Base-by-base conservation (phyloP, 2,888 invertebrate genomes). In the Caenorhabditis imperialis region DNA sequence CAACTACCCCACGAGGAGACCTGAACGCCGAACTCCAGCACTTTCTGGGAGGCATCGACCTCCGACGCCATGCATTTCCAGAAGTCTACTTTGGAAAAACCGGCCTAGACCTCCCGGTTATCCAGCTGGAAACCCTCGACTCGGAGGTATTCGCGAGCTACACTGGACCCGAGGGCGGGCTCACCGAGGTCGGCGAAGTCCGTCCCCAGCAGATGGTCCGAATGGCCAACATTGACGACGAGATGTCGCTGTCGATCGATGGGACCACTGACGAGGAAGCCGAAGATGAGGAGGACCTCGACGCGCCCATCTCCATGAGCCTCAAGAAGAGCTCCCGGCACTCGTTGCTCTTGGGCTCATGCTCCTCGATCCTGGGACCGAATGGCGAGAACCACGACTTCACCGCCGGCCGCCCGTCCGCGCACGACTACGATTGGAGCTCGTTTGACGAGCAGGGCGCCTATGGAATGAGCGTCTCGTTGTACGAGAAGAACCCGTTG, bases 401-500 rank as follows among this genome's bases (percentile, higher is more conserved):
- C 23, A 48, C 40, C 23, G 40, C 54, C 16, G 51, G 54, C 23
- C 67, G 55, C 22, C 58, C 60, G 27, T 77, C 70, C 22, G 70
- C 73, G n/a, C 82, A 80, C 30, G 57, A 72, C 7, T 79, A 78
- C 70, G 82, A 86, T 69, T 88, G 88, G 88, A 77, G 70, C 30
- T 27, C 53, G 27, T 93, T 92, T 92, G 91, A 91, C 48, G 91
- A 91, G 23, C 90, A 91, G 25, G 89, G 90, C 67, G 92, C 92
- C 2, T 93, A 91, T 86, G 93, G 93, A 40, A 90, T 92, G 55
- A 92, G 93, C 27, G 92, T 93, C 62, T 93, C 94, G 0, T 90
- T 94, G 47, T 94, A 94, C 88, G 94, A 94, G 87, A 92, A 92
- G 83, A 93, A 94, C 89, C 93, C 94, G 81, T 90, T 93, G 47